Percentiles rank a stretch among this genome's conserved stretches.
Conservation (phyloP, 2,888 invertebrate species). For the Tetragnatha montana region DNA sequence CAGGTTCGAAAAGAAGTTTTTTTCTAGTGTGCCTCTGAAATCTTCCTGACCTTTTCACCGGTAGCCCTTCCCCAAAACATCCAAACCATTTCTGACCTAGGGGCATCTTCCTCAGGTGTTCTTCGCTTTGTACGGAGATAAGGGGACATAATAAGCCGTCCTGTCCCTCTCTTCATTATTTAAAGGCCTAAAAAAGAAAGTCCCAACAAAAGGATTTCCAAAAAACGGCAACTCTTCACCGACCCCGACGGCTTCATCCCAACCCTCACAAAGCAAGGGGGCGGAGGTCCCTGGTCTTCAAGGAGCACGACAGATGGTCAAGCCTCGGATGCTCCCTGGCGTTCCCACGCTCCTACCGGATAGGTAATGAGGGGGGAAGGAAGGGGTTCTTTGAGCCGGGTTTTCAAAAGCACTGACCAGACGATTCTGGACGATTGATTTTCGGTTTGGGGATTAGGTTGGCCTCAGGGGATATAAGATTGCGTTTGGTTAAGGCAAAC, state of each 20-base stretch:
- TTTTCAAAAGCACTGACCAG: constrained; percentile 23
- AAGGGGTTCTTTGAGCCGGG: neutral
- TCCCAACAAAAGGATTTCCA: neutral
- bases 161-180: no score
- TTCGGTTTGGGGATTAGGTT: neutral
- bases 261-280: neutral
- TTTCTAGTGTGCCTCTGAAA: no score
- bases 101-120: no score
- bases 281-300: neutral
- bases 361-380: neutral
- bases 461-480: constrained; percentile 5
- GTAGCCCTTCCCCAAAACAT: no score
- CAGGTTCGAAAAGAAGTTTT: no score
- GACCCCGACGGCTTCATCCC: neutral
- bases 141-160: no score
- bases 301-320: constrained; percentile 54
- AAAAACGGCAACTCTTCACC: neutral
- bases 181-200: no score
- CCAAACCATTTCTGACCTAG: no score
- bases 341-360: constrained; percentile 43
- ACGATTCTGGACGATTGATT: neutral
- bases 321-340: neutral
- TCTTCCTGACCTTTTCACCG: no score
- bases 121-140: no score
- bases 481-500: constrained; percentile 8